These are phyloP conservation scores for Atrichornis clamosus DNA, from an alignment of 2,113 vertebrate species.

Conservation along the genomic window DNA sequence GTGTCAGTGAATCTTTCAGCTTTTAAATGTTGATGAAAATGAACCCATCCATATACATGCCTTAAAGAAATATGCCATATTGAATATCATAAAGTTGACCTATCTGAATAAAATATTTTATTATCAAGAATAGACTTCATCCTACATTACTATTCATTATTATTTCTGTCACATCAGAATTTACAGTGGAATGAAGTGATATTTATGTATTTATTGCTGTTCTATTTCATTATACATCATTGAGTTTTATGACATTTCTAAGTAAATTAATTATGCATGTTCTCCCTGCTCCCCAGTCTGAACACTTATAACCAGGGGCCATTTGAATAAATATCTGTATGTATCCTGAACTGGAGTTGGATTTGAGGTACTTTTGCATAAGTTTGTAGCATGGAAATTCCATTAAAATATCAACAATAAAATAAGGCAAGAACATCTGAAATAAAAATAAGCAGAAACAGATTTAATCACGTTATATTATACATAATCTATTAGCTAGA, in stretches of 20 bases:
- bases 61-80: neutral
- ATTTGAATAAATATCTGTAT: neutral
- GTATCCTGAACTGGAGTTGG: neutral
- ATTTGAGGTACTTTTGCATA: neutral
- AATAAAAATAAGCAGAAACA: neutral
- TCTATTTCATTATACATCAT: neutral
- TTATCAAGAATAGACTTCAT: neutral
- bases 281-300: neutral
- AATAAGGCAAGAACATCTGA: neutral
- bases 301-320: neutral
- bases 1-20: neutral
- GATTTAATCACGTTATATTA: neutral
- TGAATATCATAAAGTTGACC: neutral
- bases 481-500: neutral
- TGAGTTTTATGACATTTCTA: neutral
- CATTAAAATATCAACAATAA: neutral
- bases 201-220: neutral
- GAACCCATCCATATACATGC: neutral
- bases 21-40: neutral
- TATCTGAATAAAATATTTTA: neutral
- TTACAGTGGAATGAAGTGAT: neutral
- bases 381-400: neutral
- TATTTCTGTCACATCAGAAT: neutral
- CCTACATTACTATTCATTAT: neutral
- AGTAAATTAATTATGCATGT: neutral